Evolutionary conservation across 2,888 invertebrate genomes (phyloP), one percentile per base, ranked within the genome.

Genomic region (Nomada goodeniana): DNA sequence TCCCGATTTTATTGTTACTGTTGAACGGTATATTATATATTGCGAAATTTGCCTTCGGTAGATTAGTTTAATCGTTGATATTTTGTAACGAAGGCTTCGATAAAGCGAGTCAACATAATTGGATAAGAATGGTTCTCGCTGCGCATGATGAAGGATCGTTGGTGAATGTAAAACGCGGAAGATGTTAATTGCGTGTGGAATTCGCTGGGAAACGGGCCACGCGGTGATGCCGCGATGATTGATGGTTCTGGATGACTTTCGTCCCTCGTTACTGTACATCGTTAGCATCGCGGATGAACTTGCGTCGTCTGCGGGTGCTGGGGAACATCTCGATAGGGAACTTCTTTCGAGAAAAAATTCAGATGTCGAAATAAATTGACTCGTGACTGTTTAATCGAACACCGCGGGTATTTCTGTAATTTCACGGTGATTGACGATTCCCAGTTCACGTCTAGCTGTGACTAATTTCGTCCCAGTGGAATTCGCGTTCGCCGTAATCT

Each of bases 41-140:
- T 1, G 23, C 23, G 73, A 55, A 52, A n/a, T 63, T 50, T 60
- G 5, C 3, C 20, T n/a, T 59, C 42, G 61, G 23, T 44, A 36
- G 60, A 68, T 81, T 81, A 78, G 69, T 81, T 84, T 83, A 81
- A 84, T 81, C 71, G 72, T 71, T 55, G 47, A 53, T 70, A 78
- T 68, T 78, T 78, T 63, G 60, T 72, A 69, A 80, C 64, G 23
- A 23, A 9, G 42, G 20, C 26, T 63, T 53, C 63, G 20, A 36
- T 13, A 10, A 23, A 7, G 57, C 26, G 50, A 73, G 59, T 44
- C 18, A 20, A 63, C 26, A 65, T 67, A 64, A 67, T 68, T 60
- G 57, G 18, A 20, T 23, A 36, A 44, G 52, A 52, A 20, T 15
- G 11, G 2, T 7, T 11, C 2, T 20, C 0, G 9, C 11, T 20